Percentiles rank a stretch among this genome's conserved stretches.
phyloP scores from a whole-genome alignment of 2,797 vertebrate genomes.

The Cossypha niveicapilla region DNA sequence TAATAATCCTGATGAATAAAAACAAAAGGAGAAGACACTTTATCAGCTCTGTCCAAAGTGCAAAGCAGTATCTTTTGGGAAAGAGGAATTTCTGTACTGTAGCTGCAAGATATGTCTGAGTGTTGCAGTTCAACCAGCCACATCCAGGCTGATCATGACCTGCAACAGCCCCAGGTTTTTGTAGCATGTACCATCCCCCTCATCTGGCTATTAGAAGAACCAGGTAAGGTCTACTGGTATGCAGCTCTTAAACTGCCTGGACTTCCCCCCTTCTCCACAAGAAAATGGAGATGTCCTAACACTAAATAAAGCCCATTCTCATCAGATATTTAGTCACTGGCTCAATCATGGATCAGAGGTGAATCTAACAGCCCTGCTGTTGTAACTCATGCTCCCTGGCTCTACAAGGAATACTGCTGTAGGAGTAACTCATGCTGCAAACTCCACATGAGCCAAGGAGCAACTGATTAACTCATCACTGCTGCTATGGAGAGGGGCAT shows the following conservation, averaged over 20 bases:
- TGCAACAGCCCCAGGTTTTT: neutral
- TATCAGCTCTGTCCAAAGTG: neutral
- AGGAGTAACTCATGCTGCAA: neutral
- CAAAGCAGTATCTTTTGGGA: neutral
- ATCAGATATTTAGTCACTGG: neutral
- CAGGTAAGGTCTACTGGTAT: conserved; percentile 65
- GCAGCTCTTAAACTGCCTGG: neutral
- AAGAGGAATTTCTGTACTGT: neutral
- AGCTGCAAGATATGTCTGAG: neutral
- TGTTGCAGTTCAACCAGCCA: conserved; percentile 8
- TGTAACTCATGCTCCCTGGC: neutral
- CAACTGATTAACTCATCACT: neutral
- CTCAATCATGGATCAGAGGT: neutral
- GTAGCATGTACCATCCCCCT: conserved; percentile 61
- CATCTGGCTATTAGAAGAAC: neutral
- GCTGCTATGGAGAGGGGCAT: fast-evolving
- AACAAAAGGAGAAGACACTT: neutral
- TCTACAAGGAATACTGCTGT: fast-evolving
- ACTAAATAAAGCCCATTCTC: neutral
- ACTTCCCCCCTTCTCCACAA: neutral
- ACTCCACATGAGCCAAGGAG: neutral
- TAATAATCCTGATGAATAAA: conserved; percentile 88
- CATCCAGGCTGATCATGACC: neutral
- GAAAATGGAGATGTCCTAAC: fast-evolving
- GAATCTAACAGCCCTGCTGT: neutral